A percentile compares a stretch with the other conserved stretches of the same genome.
These are phyloP conservation scores for Dicyrtoma fusca DNA, from an alignment of 2,888 invertebrate species.

Conservation along the genomic window DNA sequence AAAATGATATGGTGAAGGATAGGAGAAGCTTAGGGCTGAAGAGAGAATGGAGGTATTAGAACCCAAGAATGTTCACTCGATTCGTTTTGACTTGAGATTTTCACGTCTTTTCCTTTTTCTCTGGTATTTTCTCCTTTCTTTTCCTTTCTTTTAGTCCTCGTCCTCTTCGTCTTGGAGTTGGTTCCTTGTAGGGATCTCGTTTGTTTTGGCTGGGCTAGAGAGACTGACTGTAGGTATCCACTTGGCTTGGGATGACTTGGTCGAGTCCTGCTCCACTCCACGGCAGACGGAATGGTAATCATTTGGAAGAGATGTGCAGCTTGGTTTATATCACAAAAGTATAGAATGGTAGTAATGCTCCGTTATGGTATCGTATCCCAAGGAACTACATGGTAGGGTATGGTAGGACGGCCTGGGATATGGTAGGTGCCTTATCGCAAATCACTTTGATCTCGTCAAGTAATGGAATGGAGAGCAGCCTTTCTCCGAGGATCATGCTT, in stretches of 20 bases:
- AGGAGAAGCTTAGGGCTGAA: conserved; percentile 23
- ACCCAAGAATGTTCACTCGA: too few species aligned
- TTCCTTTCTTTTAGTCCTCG: too few species aligned
- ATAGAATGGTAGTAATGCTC: too few species aligned
- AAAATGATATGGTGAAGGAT: conserved; percentile 32
- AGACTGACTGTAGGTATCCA: too few species aligned
- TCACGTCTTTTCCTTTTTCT: background rate
- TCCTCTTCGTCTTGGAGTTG: background rate
- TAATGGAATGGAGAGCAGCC: conserved; percentile 7
- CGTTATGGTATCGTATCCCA: background rate
- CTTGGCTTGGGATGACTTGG: background rate
- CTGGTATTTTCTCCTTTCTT: background rate
- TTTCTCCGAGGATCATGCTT: conserved; percentile 26
- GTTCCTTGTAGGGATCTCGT: conserved; percentile 1
- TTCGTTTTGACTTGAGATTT: too few species aligned
- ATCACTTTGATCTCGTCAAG: conserved; percentile 27
- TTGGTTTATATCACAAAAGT: background rate
- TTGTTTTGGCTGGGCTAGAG: background rate
- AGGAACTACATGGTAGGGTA: background rate
- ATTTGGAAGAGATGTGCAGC: conserved; percentile 22
- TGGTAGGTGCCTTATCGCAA: conserved; percentile 19
- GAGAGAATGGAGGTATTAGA: conserved; percentile 43
- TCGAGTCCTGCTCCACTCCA: background rate
- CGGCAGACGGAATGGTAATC: background rate
- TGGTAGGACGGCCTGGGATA: background rate